Percentiles rank a stretch among this genome's conserved stretches.
Conservation (phyloP, 2,113 vertebrate genomes). For the Centropristis striata region DNA sequence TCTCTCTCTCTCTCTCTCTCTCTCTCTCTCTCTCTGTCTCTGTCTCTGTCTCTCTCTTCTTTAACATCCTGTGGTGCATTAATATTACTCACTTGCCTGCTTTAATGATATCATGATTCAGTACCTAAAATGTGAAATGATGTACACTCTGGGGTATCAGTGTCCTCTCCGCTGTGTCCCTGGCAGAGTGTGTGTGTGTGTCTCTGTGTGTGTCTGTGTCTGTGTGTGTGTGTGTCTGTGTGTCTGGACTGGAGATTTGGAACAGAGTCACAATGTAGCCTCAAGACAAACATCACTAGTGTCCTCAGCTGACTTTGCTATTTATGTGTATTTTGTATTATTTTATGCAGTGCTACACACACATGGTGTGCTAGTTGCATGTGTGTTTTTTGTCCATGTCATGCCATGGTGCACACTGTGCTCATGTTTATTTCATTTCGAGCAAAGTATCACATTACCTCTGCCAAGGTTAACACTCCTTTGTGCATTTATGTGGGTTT, state of each 20-base stretch:
- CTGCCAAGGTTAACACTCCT: neutral
- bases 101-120: slow-evolving; percentile 20
- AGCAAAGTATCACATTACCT: neutral
- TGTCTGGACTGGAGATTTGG: slow-evolving; percentile 47
- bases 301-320: slow-evolving; percentile 41
- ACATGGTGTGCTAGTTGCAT: neutral
- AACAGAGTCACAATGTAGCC: slow-evolving; percentile 53
- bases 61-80: slow-evolving; percentile 8
- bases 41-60: neutral
- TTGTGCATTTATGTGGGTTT: neutral
- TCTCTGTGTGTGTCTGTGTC: slow-evolving; percentile 6
- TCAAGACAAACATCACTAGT: slow-evolving; percentile 59
- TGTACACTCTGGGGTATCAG: slow-evolving; percentile 10
- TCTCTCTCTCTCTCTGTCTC: too few relatives aligned
- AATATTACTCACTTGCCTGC: neutral
- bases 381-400: slow-evolving; percentile 28
- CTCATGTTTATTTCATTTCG: neutral
- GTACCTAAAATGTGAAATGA: slow-evolving; percentile 30
- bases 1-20: too few relatives aligned
- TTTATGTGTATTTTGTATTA: neutral
- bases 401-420: slow-evolving; percentile 6
- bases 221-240: slow-evolving; percentile 1
- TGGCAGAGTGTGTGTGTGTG: neutral
- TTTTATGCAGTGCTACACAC: neutral
- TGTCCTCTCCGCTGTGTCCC: slow-evolving; percentile 28